Evolutionary conservation across 2,797 vertebrate species (phyloP).

Genomic region (Pangasius mekongensis): DNA sequence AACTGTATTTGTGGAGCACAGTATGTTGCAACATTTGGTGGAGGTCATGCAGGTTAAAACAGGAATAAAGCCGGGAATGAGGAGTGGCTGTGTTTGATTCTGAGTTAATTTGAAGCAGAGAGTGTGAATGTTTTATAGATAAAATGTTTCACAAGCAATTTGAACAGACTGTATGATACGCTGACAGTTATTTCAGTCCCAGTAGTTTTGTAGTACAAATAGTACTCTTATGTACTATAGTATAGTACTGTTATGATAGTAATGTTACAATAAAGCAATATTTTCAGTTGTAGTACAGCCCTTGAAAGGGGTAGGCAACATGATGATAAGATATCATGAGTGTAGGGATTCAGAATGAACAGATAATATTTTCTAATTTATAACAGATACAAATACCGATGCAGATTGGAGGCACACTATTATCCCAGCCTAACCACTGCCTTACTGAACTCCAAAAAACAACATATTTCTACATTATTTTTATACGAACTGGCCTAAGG

Average conservation of each 20-base stretch:
- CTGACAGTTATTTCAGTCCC: background rate
- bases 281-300: background rate
- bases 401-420: background rate
- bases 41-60: conserved; percentile 48
- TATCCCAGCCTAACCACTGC: background rate
- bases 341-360: background rate
- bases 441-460: background rate
- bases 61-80: conserved; percentile 8
- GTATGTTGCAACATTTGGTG: conserved; percentile 70
- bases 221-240: too few species aligned
- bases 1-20: conserved; percentile 73
- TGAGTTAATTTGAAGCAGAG: background rate
- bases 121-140: background rate
- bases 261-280: background rate
- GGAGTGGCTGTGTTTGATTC: conserved; percentile 5
- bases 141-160: background rate
- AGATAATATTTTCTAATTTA: background rate
- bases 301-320: background rate
- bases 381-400: background rate
- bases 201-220: background rate
- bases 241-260: background rate
- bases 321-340: background rate
- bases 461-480: background rate
- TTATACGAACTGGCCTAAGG: background rate
- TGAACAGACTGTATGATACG: background rate